These are phyloP conservation scores for Lamprotornis superbus DNA, from an alignment of 2,113 vertebrate genomes.

Conservation along the genomic window DNA sequence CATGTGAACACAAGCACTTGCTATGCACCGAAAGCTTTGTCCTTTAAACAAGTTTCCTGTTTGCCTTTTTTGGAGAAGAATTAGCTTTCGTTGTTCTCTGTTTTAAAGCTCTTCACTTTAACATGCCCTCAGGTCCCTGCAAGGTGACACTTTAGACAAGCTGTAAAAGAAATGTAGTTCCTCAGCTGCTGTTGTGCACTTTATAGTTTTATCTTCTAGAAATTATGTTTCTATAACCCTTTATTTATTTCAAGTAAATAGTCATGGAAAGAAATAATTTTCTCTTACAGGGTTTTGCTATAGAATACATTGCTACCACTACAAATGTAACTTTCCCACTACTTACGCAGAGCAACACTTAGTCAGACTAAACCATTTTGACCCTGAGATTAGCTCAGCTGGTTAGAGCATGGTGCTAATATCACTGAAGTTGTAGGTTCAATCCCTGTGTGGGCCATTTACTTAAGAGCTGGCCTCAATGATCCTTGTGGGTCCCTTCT, in stretches of 20 bases:
- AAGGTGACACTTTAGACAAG: conserved; percentile 26
- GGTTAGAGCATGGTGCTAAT: no score
- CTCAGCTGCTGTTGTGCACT: neutral
- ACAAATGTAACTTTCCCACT: neutral
- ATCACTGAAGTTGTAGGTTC: no score
- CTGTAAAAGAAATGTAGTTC: conserved; percentile 30
- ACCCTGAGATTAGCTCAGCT: no score
- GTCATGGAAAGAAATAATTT: neutral
- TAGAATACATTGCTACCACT: neutral
- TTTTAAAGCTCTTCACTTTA: conserved; percentile 13
- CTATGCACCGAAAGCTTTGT: neutral
- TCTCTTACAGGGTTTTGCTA: neutral
- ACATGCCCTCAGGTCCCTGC: neutral
- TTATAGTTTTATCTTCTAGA: neutral
- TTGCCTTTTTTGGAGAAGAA: conserved; percentile 33
- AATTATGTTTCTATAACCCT: neutral
- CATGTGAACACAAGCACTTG: neutral
- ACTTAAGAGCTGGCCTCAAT: no score
- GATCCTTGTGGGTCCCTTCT: no score
- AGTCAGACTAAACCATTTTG: neutral
- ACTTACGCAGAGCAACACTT: neutral
- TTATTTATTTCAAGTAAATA: neutral
- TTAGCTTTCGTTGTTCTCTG: neutral
- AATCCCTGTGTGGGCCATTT: no score
- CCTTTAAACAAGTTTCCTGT: conserved; percentile 8